These are phyloP conservation scores for Sebastes variabilis DNA, from an alignment of 2,797 vertebrate species.

Conservation along the genomic window DNA sequence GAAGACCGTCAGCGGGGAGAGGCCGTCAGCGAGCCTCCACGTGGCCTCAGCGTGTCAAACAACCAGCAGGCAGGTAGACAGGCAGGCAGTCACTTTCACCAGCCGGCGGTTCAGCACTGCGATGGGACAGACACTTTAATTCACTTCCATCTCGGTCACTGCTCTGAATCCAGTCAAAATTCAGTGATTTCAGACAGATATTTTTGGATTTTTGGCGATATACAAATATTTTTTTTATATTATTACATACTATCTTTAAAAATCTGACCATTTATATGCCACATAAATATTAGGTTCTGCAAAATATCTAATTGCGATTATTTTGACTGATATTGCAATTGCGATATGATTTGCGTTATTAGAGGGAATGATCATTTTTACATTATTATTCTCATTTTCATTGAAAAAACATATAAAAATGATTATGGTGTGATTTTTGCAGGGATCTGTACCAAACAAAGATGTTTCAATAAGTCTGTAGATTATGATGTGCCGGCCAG, in stretches of 20 bases:
- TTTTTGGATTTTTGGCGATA: not conserved
- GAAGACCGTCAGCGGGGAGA: not conserved
- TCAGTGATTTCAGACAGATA: not conserved
- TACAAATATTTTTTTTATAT: not conserved
- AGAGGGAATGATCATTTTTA: too few relatives aligned
- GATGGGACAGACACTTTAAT: not conserved
- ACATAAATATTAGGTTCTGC: not conserved
- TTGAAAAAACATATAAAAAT: too few relatives aligned
- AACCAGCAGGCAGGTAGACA: slow-evolving; percentile 9
- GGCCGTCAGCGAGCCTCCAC: not conserved
- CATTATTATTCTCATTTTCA: too few relatives aligned
- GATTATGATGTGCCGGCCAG: too few relatives aligned
- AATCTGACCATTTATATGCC: not conserved
- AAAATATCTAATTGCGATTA: too few relatives aligned
- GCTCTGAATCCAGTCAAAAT: not conserved
- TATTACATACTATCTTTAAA: not conserved
- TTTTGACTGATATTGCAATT: too few relatives aligned
- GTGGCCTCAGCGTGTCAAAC: slow-evolving; percentile 17
- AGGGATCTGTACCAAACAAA: too few relatives aligned
- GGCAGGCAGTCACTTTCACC: slow-evolving; percentile 18
- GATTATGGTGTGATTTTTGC: too few relatives aligned
- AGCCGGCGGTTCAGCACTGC: not conserved
- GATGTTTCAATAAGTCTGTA: too few relatives aligned
- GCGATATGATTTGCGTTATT: too few relatives aligned
- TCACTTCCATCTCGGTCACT: slow-evolving; percentile 4